Evolutionary conservation across 2,797 vertebrate species (phyloP), one percentile per base, ranked within the genome.

Genomic region (Luscinia megarhynchos): DNA sequence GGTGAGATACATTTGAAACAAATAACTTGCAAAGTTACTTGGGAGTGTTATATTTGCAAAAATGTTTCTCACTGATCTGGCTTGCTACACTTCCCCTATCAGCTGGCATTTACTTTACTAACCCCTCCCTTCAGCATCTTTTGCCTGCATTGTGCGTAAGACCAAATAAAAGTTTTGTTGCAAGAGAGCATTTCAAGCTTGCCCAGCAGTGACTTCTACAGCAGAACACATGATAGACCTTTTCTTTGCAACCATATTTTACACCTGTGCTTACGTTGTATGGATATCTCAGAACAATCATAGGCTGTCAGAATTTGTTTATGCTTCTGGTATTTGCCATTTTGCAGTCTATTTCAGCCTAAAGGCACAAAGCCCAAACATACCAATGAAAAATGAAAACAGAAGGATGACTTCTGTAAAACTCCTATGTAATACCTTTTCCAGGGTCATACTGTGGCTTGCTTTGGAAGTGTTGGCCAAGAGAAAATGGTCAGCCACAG

Each of bases 191-290:
- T 81, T 86, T 90, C 79, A 78, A 58, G 61, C 32, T 78, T 79
- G 17, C 34, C 26, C 59, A 85, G 51, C n/a, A 59, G 21, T 45
- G 74, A 45, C 62, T 94, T 84, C 69, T 57, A 14, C 30, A 70
- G 24, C 27, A 79, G 26, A 64, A 58, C 9, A 80, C 0, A 0
- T 11, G 7, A 55, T 5, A 76, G n/a, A 51, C 8, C 20, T 80
- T 64, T 63, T 67, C 50, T 78, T 75, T 74, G 46, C 34, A 66
- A n/a, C 21, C 6, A 1, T n/a, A 29, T 50, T 87, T 58, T 66
- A 41, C 8, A 12, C 0, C 0, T 10, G 4, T 34, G 20, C 0
- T 1, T 84, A 45, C 29, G 10, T 15, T 45, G 11, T 59, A n/a
- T 63, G 36, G 15, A 2, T 48, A 59, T 82, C 43, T 84, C 69